phyloP scores from a whole-genome alignment of 1,140 invertebrate species.

The Drosophila dunni region DNA sequence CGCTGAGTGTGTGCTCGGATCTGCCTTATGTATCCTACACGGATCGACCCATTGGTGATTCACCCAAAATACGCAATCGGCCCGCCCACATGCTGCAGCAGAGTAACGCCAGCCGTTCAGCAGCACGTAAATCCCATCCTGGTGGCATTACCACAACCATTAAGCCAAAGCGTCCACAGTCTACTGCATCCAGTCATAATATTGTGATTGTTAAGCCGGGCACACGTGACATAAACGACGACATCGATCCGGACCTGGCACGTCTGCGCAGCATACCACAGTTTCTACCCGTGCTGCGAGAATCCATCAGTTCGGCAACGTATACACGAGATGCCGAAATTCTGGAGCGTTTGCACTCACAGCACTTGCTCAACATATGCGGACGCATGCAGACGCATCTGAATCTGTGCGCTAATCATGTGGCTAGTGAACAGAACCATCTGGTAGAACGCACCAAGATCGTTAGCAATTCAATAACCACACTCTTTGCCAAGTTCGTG shows the following conservation, averaged over 20 bases:
- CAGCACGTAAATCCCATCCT: conserved; percentile 63
- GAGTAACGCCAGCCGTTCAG: conserved; percentile 57
- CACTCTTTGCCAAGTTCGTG: conserved; percentile 88
- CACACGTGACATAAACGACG: conserved; percentile 86
- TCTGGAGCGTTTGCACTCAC: conserved; percentile 91
- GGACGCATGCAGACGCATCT: conserved; percentile 87
- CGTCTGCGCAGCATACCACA: conserved; percentile 93
- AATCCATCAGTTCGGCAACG: conserved; percentile 92
- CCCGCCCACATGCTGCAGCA: conserved; percentile 69
- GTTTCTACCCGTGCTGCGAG: conserved; percentile 96
- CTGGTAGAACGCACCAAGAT: conserved; percentile 90
- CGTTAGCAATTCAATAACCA: conserved; percentile 89
- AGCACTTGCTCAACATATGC: conserved; percentile 77
- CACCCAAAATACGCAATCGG: conserved; percentile 90
- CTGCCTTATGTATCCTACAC: conserved; percentile 98
- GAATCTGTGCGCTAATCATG: conserved; percentile 89
- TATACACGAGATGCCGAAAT: conserved; percentile 94
- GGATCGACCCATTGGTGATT: conserved; percentile 95
- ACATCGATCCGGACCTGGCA: conserved; percentile 92
- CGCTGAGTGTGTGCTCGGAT: conserved; percentile 94
- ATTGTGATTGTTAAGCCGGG: conserved; percentile 95
- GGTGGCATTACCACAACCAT: conserved; percentile 53
- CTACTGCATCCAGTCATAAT: conserved; percentile 86
- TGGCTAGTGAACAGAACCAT: conserved; percentile 90
- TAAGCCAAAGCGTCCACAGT: conserved; percentile 75